phyloP scores from a whole-genome alignment of 2,888 invertebrate species.

The Spatulosminthurus flaviceps region DNA sequence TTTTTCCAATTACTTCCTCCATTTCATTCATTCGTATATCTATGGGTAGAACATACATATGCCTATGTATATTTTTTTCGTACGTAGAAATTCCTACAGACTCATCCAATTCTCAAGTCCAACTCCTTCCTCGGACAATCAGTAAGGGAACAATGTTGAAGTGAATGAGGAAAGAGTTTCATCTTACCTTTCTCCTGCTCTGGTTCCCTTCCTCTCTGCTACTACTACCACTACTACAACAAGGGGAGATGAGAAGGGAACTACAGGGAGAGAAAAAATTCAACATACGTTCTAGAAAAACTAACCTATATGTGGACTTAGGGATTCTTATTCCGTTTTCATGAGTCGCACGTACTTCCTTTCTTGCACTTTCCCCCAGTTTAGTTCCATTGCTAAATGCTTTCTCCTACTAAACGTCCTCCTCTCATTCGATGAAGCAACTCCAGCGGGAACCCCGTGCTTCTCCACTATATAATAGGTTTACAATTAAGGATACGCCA shows the following conservation, averaged over 20 bases:
- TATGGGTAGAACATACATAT: too few relatives aligned
- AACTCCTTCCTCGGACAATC: background rate
- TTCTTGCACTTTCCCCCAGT: background rate
- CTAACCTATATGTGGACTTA: background rate
- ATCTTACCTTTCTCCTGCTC: constrained; percentile 28
- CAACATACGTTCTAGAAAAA: too few relatives aligned
- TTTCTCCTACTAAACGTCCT: background rate
- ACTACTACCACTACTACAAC: too few relatives aligned
- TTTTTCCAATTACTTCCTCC: too few relatives aligned
- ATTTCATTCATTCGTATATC: too few relatives aligned
- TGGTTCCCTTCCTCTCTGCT: constrained; percentile 25
- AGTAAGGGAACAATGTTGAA: constrained; percentile 13
- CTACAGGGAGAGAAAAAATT: too few relatives aligned
- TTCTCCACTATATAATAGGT: background rate
- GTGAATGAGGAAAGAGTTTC: constrained; percentile 5
- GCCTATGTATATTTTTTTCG: too few relatives aligned
- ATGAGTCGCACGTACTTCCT: constrained; percentile 46
- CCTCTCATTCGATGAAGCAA: background rate
- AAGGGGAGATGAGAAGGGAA: too few relatives aligned
- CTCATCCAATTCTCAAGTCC: too few relatives aligned
- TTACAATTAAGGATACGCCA: constrained; percentile 12
- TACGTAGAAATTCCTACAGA: too few relatives aligned
- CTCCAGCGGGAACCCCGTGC: background rate
- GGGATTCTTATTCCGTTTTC: background rate
- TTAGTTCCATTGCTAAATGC: background rate